Percentiles rank a stretch among this genome's conserved stretches.
Conservation (phyloP, 1,140 invertebrate genomes). For the Drusus annulatus region DNA sequence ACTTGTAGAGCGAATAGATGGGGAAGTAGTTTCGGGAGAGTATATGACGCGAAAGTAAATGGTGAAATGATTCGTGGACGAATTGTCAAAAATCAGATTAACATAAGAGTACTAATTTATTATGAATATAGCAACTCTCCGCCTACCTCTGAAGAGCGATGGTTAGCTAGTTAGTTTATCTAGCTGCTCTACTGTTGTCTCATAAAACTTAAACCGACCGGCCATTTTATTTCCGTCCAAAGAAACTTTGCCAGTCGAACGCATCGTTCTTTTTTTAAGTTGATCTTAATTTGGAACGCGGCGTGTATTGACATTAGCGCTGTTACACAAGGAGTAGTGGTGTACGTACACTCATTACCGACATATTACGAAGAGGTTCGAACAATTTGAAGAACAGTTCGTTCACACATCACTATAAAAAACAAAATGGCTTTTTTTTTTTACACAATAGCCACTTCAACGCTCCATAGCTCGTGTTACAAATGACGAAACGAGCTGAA, state of each 20-base stretch:
- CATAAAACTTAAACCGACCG: neutral
- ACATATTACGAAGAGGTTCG: neutral
- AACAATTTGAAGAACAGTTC: neutral
- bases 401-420: no score
- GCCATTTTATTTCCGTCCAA: constrained; percentile 28
- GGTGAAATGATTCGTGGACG: no score
- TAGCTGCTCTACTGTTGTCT: constrained; percentile 1
- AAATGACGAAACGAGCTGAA: no score
- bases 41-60: no score
- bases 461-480: no score
- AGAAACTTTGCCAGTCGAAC: neutral
- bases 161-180: neutral
- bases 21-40: no score
- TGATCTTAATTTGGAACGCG: constrained; percentile 28
- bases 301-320: constrained; percentile 33
- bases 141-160: neutral
- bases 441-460: no score
- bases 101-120: no score
- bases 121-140: no score
- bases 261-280: constrained; percentile 23
- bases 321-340: constrained; percentile 19
- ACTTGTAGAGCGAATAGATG: no score
- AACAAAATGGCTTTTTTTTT: no score
- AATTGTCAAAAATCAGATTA: no score
- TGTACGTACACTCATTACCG: neutral